Evolutionary conservation across 2,888 invertebrate species (phyloP), one percentile per base, ranked within the genome.

Genomic region (Pristionchus arcanus): DNA sequence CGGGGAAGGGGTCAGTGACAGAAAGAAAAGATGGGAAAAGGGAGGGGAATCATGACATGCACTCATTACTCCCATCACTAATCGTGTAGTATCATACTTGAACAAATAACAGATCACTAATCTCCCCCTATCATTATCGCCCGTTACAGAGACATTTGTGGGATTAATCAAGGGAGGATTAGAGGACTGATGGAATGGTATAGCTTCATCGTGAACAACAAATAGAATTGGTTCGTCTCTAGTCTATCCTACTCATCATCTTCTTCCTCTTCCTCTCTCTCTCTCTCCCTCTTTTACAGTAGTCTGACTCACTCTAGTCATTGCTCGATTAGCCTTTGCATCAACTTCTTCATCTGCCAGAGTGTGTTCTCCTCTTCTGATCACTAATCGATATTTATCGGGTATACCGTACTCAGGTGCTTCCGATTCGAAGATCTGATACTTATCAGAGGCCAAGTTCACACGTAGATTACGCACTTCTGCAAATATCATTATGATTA

Each of bases 361-460:
- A n/a, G 59, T 74, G 19, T 55, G 77, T 9, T 88, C 88, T 55
- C 59, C 77, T 63, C 59, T 49, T 37, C 59, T 49, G 21, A 93
- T 81, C 21, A 77, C 71, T 34, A 93, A 89, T 53, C 92, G 90
- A 90, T 92, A 94, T 81, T 92, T 93, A 59, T 94, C 92, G 15
- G 94, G 92, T 49, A 91, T 91, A 31, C 94, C 94, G 90, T 92
- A 93, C 28, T 92, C 91, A 2, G 94, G 94, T 59, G 92, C 71
- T 87, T 95, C 95, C 94, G 95, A 94, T 87, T 95, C 94, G 83
- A 95, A 94, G 16, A 94, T 93, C 85, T 94, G 94, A 89, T 94
- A 94, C 25, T 92, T 91, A n/a, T 89, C 90, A n/a, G 93, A 94
- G 28, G 94, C 94, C 42, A 94, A 93, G 88, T 94, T 94, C 21